Evolutionary conservation across 2,888 invertebrate genomes (phyloP).

Genomic region (Bruchidius siliquastri): DNA sequence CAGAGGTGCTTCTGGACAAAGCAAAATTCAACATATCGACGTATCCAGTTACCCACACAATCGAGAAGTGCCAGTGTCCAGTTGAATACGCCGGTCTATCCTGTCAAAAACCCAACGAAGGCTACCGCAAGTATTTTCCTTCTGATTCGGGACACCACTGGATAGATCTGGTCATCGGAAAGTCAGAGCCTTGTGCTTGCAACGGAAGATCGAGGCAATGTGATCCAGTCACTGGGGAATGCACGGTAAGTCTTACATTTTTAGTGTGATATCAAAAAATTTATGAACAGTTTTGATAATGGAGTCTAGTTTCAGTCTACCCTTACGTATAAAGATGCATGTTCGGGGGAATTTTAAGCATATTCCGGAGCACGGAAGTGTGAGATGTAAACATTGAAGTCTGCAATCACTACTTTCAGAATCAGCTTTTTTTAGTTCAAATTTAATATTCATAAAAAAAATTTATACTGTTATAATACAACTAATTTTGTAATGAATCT

Average conservation of each 20-base stretch:
- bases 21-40: conserved; percentile 60
- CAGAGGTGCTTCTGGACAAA: conserved; percentile 76
- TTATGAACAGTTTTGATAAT: too few species aligned
- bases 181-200: conserved; percentile 76
- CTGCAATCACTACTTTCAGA: too few species aligned
- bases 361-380: too few species aligned
- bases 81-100: conserved; percentile 76
- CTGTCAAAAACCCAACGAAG: conserved; percentile 83
- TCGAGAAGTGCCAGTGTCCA: conserved; percentile 85
- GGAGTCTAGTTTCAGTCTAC: too few species aligned
- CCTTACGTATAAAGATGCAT: too few species aligned
- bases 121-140: conserved; percentile 75
- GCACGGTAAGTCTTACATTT: conserved; percentile 58
- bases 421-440: too few species aligned
- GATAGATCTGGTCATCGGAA: conserved; percentile 70
- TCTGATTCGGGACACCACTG: conserved; percentile 61
- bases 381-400: too few species aligned
- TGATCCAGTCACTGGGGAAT: conserved; percentile 78
- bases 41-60: conserved; percentile 45
- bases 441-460: too few species aligned
- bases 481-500: too few species aligned
- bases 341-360: too few species aligned
- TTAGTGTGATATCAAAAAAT: neutral
- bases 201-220: conserved; percentile 74
- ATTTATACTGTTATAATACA: too few species aligned